Evolutionary conservation across 2,113 vertebrate genomes (phyloP), one percentile per base, ranked within the genome.

Genomic region (Dunckerocampus dactyliophorus): DNA sequence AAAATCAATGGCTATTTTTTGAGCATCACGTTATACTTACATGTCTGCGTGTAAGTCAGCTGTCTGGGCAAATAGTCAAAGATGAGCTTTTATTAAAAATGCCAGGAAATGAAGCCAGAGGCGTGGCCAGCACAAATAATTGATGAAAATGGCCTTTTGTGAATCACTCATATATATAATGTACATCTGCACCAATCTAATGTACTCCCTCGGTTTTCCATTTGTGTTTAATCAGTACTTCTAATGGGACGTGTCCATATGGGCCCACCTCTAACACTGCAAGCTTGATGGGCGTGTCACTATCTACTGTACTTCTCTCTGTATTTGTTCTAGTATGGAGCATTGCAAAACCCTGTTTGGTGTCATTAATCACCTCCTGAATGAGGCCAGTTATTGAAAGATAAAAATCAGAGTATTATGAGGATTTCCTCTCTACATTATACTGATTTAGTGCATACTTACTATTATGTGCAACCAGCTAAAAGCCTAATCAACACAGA

Each of bases 1-100:
- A 75, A 78, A 90, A 89, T 87, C 88, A 83, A 86, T 85, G 82
- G 71, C 79, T 79, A 75, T 87, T 87, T 87, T 37, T 81, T 55
- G 67, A 71, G 69, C 75, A 67, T 72, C 37, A 58, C 64, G 72
- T 76, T 74, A 69, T 53, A 52, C 58, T 34, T 59, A 22, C 62
- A 45, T 45, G 65, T 59, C 50, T 61, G 46, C 22, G 61, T 69
- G 72, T 28, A 67, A 72, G 52, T 47, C 24, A 13, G 39, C 37
- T 22, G 55, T 58, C 19, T 28, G 14, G 15, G 45, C 9, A 55
- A 34, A 39, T 45, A 46, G 1, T 24, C 21, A 63, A 39, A 19
- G 22, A 54, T 51, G 60, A 47, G 6, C 12, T 16, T 2, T 54
- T 22, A 21, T 57, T 12, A 28, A 66, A 59, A 28, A 31, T 16